Evolutionary conservation across 2,888 invertebrate species (phyloP), one percentile per base, ranked within the genome.

Genomic region (Drosophila greeni): DNA sequence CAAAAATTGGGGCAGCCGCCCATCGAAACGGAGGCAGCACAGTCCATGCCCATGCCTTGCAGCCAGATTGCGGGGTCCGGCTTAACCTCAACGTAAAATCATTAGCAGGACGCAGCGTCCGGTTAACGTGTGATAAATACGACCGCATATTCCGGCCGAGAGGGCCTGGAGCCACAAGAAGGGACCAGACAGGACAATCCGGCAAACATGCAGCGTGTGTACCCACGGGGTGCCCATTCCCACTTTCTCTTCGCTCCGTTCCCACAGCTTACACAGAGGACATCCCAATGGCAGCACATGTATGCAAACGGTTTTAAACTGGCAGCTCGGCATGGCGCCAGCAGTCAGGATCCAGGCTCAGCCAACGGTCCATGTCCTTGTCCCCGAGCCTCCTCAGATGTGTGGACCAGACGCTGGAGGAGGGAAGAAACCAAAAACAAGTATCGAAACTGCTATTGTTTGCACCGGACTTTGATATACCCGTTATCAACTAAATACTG

Each of bases 71-170:
- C 40, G 39, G 42, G 20, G 52, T 20, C n/a, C 43, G 42, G 20
- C 20, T 54, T n/a, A 45, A 31, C 23, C 60, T 37, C 31, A 61
- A 36, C 42, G 43, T 53, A 57, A 76, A 82, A 82, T 77, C 64
- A 82, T 73, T 79, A 71, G 70, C 61, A 62, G 51, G 67, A 58
- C 66, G 51, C 53, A 57, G 49, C 59, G 74, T 73, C 47, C 68
- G 71, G 73, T 67, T 79, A 74, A 68, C 65, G 70, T 64, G 77
- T 73, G 68, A 80, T 82, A 76, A 82, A 78, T 80, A 70, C 62
- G 48, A 69, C 69, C 64, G 20, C 73, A 70, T 70, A 72, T 66
- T 72, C 74, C 74, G 73, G 68, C 69, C 64, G 66, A 60, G 58
- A 69, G 70, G 66, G 65, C 42, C 59, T 68, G 16, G 31, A 26